A percentile compares a stretch with the other conserved stretches of the same genome.
These are phyloP conservation scores for Hydropotes inermis DNA, from an alignment of 2,113 vertebrate species.

Conservation along the genomic window DNA sequence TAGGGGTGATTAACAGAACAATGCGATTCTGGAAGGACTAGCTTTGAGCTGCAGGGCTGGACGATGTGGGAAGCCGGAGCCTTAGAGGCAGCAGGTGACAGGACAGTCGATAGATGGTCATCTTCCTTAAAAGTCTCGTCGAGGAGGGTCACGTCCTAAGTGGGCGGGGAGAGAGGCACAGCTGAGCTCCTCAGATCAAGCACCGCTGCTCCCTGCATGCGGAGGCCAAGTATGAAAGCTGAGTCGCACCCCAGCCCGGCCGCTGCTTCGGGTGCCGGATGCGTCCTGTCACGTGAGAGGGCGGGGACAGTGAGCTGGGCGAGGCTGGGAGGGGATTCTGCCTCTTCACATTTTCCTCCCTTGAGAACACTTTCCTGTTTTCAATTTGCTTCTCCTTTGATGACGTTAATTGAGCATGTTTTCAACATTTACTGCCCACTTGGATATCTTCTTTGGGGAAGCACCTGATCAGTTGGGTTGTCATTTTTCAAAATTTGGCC, in stretches of 20 bases:
- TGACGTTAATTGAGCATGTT: background rate
- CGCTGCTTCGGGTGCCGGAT: no score
- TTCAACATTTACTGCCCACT: background rate
- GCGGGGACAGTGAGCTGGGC: no score
- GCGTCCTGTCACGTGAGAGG: rapidly evolving
- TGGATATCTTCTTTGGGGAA: background rate
- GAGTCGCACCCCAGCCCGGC: background rate
- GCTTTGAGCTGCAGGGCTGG: background rate
- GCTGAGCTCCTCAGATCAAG: background rate
- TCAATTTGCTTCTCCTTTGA: background rate
- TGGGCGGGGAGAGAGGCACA: background rate
- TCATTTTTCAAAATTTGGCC: background rate
- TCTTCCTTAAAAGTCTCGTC: background rate
- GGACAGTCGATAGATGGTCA: background rate
- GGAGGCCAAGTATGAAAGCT: background rate
- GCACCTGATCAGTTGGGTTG: background rate
- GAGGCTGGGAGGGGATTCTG: background rate
- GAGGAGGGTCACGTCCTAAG: background rate
- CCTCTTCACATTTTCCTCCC: background rate
- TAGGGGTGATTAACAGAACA: background rate
- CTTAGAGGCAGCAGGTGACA: background rate
- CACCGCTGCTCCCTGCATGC: background rate
- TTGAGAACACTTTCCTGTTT: background rate
- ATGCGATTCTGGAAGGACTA: background rate
- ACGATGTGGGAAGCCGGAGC: background rate